A percentile compares a stretch with the other conserved stretches of the same genome.
These are phyloP conservation scores for Dufourea novaeangliae DNA, from an alignment of 1,140 invertebrate species.

Conservation along the genomic window DNA sequence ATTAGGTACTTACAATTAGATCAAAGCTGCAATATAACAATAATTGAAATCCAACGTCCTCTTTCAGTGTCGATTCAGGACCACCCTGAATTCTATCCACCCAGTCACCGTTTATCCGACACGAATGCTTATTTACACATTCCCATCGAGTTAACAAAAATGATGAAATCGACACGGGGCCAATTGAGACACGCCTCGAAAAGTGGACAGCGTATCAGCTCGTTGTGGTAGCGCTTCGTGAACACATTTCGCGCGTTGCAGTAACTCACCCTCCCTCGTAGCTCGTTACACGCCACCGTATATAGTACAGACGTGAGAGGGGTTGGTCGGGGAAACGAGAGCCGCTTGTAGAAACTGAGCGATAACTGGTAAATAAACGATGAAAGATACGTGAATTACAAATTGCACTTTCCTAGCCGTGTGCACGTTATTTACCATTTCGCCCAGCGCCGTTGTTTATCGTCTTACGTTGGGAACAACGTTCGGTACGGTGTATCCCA, in stretches of 20 bases:
- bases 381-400: slow-evolving; percentile 62
- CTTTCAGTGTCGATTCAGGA: no score
- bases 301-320: no score
- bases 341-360: slow-evolving; percentile 58
- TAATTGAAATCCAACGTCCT: no score
- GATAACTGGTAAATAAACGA: slow-evolving; percentile 65
- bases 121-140: no score
- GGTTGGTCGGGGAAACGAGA: slow-evolving; percentile 40
- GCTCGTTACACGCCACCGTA: slow-evolving; percentile 52
- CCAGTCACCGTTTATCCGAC: no score
- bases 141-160: no score
- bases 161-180: background rate
- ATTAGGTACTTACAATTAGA: no score
- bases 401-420: slow-evolving; percentile 52
- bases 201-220: background rate
- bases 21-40: no score
- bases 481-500: slow-evolving; percentile 15
- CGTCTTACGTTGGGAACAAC: slow-evolving; percentile 36
- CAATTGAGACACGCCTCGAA: background rate
- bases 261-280: slow-evolving; percentile 15
- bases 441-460: slow-evolving; percentile 47
- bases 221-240: background rate
- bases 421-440: slow-evolving; percentile 49
- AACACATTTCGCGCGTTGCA: background rate
- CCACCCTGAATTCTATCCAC: no score